Percentiles rank a stretch among this genome's conserved stretches.
These are phyloP conservation scores for Pomacea maculata DNA, from an alignment of 1,140 invertebrate genomes.

Conservation along the genomic window DNA sequence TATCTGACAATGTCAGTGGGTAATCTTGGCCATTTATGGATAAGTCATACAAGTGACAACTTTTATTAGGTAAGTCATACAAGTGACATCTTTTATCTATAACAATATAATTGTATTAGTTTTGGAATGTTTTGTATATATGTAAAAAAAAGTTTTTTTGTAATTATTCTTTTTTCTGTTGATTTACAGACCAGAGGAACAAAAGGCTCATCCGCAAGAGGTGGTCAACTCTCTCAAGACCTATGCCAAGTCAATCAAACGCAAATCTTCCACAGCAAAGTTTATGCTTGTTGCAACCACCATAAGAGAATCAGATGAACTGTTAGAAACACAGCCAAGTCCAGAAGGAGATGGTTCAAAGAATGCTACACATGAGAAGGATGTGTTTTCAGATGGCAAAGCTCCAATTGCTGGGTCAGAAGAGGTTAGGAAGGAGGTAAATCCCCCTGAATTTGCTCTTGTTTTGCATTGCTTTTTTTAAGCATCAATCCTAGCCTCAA, in stretches of 20 bases:
- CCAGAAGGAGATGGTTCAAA: conserved; percentile 4
- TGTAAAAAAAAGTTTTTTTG: not conserved
- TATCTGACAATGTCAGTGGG: too few relatives aligned
- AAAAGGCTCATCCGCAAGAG: conserved; percentile 61
- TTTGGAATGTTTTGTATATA: not conserved
- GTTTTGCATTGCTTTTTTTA: too few relatives aligned
- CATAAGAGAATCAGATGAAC: conserved; percentile 50
- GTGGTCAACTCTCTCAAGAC: conserved; percentile 62
- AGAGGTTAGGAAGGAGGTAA: too few relatives aligned
- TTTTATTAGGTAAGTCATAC: not conserved
- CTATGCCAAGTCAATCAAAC: conserved; percentile 55
- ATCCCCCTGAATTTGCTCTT: too few relatives aligned
- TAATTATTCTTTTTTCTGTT: conserved; percentile 1
- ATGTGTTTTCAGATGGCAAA: conserved; percentile 6
- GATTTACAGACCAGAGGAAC: conserved; percentile 57
- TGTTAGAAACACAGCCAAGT: conserved; percentile 36
- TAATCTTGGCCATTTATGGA: too few relatives aligned
- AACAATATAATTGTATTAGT: not conserved
- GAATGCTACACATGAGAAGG: not conserved
- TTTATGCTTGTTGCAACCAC: conserved; percentile 51
- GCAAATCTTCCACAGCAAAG: conserved; percentile 47
- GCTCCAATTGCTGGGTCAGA: too few relatives aligned
- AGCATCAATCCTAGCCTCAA: too few relatives aligned
- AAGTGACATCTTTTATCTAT: not conserved
- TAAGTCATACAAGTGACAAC: too few relatives aligned